These are phyloP conservation scores for Eucidaris tribuloides DNA, from an alignment of 35 echinoderm and acorn worm genomes.

Conservation along the genomic window DNA sequence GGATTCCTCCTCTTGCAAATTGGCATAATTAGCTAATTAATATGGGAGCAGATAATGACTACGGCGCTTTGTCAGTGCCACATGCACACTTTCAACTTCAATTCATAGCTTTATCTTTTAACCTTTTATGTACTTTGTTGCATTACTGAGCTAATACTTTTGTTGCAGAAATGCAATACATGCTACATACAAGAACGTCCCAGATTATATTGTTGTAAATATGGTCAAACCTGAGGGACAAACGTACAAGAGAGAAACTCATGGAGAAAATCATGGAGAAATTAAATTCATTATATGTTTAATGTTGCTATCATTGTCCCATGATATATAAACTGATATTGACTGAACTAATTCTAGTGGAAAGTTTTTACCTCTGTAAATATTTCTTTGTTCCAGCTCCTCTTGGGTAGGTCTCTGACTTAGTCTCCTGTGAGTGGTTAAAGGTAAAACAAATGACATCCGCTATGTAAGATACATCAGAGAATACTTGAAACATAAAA, in stretches of 20 bases:
- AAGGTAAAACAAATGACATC: neutral
- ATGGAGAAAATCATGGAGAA: neutral
- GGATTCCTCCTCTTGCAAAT: too few relatives aligned
- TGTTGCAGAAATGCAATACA: too few relatives aligned
- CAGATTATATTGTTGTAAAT: neutral
- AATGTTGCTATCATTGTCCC: neutral
- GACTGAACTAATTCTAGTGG: neutral
- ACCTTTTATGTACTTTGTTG: too few relatives aligned
- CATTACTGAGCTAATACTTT: too few relatives aligned
- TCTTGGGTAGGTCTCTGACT: constrained; percentile 95
- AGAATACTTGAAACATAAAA: too few relatives aligned
- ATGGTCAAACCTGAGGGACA: neutral
- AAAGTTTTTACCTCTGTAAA: constrained; percentile 63
- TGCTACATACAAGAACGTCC: neutral
- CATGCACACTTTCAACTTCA: too few relatives aligned
- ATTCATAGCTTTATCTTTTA: too few relatives aligned
- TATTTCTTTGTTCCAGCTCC: constrained; percentile 93
- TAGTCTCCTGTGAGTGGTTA: constrained; percentile 54
- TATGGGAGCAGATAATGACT: too few relatives aligned
- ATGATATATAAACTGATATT: neutral
- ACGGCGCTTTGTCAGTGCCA: too few relatives aligned
- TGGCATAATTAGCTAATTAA: too few relatives aligned
- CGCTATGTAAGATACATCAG: too few relatives aligned
- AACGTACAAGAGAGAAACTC: neutral
- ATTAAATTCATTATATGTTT: neutral